A percentile compares a stretch with the other conserved stretches of the same genome.
phyloP scores from a whole-genome alignment of 2,113 vertebrate species.

The Hylia prasina region DNA sequence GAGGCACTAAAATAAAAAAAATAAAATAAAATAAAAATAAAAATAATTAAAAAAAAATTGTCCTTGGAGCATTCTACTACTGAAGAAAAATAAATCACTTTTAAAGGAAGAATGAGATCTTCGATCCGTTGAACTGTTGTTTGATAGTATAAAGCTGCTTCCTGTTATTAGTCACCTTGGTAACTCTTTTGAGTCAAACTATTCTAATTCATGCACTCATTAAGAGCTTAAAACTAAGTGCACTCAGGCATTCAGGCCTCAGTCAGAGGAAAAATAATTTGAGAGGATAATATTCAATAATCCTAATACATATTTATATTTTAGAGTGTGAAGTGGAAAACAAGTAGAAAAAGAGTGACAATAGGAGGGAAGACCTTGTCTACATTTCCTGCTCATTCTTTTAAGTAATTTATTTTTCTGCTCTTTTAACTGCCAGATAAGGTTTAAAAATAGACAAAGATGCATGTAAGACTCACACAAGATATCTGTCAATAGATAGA shows the following conservation, averaged over 20 bases:
- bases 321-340: neutral
- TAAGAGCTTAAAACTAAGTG: neutral
- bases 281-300: neutral
- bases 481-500: neutral
- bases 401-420: neutral
- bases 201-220: neutral
- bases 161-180: neutral
- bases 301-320: neutral
- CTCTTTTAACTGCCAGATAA: neutral
- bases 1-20: neutral
- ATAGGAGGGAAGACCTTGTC: neutral
- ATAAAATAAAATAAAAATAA: too few species aligned
- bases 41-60: neutral
- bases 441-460: neutral
- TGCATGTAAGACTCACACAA: fast-evolving
- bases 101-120: neutral
- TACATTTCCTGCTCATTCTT: neutral
- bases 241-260: neutral
- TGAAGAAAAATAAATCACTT: neutral
- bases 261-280: neutral
- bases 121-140: neutral
- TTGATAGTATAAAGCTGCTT: neutral
- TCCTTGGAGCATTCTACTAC: neutral
- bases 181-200: neutral
- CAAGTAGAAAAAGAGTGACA: neutral